These are phyloP conservation scores for Cavia aperea DNA, from an alignment of 2,113 vertebrate species.

Conservation along the genomic window DNA sequence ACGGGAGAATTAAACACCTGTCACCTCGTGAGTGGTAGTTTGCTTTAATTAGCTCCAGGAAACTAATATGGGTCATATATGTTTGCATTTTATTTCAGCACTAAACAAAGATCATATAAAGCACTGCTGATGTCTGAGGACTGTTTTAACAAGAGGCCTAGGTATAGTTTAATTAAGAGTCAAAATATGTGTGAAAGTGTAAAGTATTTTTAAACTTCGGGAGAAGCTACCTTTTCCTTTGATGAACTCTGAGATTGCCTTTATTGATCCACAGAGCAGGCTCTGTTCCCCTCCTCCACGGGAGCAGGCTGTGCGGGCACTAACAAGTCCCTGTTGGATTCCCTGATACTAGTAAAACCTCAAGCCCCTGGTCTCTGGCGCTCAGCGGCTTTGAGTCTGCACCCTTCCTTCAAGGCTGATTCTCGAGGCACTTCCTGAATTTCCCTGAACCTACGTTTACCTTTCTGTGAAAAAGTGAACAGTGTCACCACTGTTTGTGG, in stretches of 20 bases:
- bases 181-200: background rate
- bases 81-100: background rate
- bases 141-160: background rate
- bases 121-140: background rate
- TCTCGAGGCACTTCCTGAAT: background rate
- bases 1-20: background rate
- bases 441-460: background rate
- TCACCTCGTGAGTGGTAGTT: background rate
- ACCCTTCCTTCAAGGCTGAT: background rate
- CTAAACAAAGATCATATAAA: background rate
- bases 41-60: background rate
- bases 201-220: background rate
- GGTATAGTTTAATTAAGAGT: background rate
- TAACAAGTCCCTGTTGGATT: background rate
- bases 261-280: background rate
- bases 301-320: background rate
- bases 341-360: background rate
- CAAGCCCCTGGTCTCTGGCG: background rate
- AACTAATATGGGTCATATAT: background rate
- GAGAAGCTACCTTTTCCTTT: background rate
- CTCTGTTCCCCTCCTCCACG: background rate
- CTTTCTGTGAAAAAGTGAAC: background rate
- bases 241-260: fast-evolving
- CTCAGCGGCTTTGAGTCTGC: background rate
- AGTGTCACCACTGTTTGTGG: background rate